These are phyloP conservation scores for Oplegnathus fasciatus DNA, from an alignment of 2,113 vertebrate species.

Conservation along the genomic window DNA sequence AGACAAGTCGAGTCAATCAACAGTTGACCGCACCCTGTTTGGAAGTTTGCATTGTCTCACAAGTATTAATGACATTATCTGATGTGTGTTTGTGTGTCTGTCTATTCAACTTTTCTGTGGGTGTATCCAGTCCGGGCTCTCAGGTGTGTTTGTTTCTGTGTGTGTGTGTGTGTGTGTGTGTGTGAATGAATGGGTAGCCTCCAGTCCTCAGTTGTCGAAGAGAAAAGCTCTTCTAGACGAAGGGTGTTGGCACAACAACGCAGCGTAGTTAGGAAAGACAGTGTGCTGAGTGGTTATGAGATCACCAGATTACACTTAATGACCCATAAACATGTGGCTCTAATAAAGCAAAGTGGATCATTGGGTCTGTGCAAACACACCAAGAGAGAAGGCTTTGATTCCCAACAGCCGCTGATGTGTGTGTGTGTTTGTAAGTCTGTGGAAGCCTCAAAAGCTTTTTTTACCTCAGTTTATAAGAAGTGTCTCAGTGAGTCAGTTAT, in stretches of 20 bases:
- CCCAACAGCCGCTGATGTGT: not conserved
- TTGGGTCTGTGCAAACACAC: conserved; percentile 39
- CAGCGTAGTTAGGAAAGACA: not conserved
- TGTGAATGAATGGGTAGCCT: not conserved
- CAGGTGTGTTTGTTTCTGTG: not conserved
- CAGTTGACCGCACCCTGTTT: conserved; percentile 23
- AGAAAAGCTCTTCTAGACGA: conserved; percentile 3
- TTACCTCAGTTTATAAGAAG: not conserved
- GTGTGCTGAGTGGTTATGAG: conserved; percentile 34
- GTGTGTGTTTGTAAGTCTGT: conserved; percentile 21
- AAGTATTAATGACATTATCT: not conserved
- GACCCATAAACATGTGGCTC: conserved; percentile 56
- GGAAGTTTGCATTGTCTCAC: conserved; percentile 12
- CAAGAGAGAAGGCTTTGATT: conserved; percentile 25
- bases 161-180: not conserved
- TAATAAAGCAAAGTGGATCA: conserved; percentile 46
- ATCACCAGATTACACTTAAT: conserved; percentile 59
- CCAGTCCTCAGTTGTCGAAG: not conserved
- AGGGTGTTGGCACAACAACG: conserved; percentile 20
- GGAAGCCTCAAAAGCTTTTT: not conserved
- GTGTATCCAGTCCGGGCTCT: not conserved
- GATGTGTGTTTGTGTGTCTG: conserved; percentile 3
- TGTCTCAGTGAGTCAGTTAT: not conserved
- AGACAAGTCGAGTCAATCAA: conserved; percentile 17
- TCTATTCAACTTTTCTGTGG: not conserved